phyloP scores from a whole-genome alignment of 2,797 vertebrate genomes.

The Argya squamiceps region DNA sequence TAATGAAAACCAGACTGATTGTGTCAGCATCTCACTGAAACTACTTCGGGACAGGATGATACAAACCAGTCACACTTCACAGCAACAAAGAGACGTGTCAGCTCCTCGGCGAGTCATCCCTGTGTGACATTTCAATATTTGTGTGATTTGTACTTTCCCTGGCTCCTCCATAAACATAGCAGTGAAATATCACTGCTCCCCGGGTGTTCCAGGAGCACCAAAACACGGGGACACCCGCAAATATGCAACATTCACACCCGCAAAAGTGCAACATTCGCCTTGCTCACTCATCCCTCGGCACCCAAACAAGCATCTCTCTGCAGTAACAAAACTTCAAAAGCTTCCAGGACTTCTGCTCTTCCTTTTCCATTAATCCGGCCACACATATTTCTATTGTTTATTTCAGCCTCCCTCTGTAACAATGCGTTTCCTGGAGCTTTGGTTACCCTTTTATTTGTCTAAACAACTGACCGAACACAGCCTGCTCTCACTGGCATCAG shows the following conservation, averaged over 20 bases:
- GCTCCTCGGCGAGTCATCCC: not conserved
- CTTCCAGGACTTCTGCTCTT: not conserved
- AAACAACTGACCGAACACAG: fast-evolving
- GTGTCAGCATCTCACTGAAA: not conserved
- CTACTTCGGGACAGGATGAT: not conserved
- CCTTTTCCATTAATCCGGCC: not conserved
- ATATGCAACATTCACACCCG: not conserved
- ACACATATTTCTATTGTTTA: not conserved
- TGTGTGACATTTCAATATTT: not conserved
- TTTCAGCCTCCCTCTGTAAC: not conserved
- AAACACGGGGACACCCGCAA: not conserved
- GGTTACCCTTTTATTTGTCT: not conserved
- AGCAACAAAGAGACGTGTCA: not conserved
- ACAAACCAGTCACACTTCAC: not conserved
- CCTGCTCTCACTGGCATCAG: fast-evolving
- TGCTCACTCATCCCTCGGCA: not conserved
- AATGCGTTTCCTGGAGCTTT: not conserved
- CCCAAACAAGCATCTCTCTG: not conserved
- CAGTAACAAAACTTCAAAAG: not conserved
- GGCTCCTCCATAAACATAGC: not conserved
- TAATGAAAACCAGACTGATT: not conserved
- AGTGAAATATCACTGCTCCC: not conserved
- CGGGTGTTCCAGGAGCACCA: not conserved
- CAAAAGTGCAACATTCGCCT: not conserved
- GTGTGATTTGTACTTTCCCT: not conserved